Evolutionary conservation across 2,797 vertebrate species (phyloP), one percentile per base, ranked within the genome.

Genomic region (Iguana delicatissima): DNA sequence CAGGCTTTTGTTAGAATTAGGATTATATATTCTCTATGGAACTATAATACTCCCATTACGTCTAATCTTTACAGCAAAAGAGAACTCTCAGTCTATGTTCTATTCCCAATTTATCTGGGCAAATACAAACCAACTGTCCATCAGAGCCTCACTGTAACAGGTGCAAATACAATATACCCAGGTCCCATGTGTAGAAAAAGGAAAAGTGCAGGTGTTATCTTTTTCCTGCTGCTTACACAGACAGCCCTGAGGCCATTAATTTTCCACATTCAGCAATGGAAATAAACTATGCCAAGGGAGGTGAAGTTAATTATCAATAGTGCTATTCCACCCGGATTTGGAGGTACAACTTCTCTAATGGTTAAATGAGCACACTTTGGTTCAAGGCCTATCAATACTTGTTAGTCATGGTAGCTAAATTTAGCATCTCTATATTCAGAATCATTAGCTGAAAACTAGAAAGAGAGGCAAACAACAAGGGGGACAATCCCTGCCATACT

Each of bases 241-340:
- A 80, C 50, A 80, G 59, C 35, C 42, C 14, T 12, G 35, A 64
- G n/a, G 57, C 72, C n/a, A 10, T 24, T 80, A 46, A 73, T 80
- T 90, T 90, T 86, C 84, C 77, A 81, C 38, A 46, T 80, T 86
- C 52, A 42, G 50, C 74, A 59, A 29, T 73, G 89, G 76, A 90
- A 90, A 90, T 46, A 62, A 72, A 90, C 74, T 46, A n/a, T 57
- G 50, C 35, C 35, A 72, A 90, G 84, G 80, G 16, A n/a, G 67
- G 67, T 29, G 79, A 86, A 13, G 38, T 59, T 86, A 82, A 86
- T 73, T 80, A 80, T 59, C 76, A n/a, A 55, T 20, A 3, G 77
- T 90, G 84, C 38, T 86, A 86, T 90, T 90, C 89, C 67, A 35
- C 55, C 55, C 1, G 14, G 67, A 81, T 74, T 81, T 59, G 59